Conservation (phyloP, 2,888 invertebrate species). For the Lochmaea capreae region DNA sequence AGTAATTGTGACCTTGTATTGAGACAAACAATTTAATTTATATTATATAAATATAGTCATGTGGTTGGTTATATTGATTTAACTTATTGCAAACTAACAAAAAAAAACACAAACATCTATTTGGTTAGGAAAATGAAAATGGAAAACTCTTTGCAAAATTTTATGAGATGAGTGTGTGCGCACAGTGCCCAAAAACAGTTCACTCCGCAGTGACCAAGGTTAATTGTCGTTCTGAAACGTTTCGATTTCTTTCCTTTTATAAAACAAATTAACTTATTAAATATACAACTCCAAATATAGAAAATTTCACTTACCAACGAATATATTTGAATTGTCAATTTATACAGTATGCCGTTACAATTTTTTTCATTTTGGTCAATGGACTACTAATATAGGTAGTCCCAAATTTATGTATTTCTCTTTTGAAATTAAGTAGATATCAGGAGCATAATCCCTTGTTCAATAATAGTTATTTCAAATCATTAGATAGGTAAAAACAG, state of each 20-base stretch:
- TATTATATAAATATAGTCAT: no score
- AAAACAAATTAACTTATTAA: background rate
- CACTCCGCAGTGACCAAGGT: slow-evolving; percentile 51
- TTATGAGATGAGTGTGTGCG: slow-evolving; percentile 48
- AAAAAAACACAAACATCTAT: slow-evolving; percentile 40
- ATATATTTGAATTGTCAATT: background rate
- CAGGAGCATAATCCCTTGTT: no score
- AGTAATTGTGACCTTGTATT: no score
- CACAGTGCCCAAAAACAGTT: slow-evolving; percentile 50
- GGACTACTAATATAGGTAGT: no score
- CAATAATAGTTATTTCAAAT: no score
- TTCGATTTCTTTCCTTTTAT: background rate
- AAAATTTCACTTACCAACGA: background rate
- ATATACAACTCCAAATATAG: background rate
- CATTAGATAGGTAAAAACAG: no score
- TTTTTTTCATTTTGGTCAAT: no score
- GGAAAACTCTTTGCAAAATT: slow-evolving; percentile 50
- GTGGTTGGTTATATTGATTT: slow-evolving; percentile 22
- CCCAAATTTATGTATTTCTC: no score
- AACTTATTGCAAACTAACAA: slow-evolving; percentile 34
- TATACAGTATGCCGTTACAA: slow-evolving; percentile 6
- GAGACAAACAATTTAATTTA: no score
- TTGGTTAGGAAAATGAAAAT: slow-evolving; percentile 33
- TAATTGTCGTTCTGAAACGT: slow-evolving; percentile 56
- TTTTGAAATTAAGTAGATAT: no score